Evolutionary conservation across 2,888 invertebrate species (phyloP).

Genomic region (Phaonia tiefii): DNA sequence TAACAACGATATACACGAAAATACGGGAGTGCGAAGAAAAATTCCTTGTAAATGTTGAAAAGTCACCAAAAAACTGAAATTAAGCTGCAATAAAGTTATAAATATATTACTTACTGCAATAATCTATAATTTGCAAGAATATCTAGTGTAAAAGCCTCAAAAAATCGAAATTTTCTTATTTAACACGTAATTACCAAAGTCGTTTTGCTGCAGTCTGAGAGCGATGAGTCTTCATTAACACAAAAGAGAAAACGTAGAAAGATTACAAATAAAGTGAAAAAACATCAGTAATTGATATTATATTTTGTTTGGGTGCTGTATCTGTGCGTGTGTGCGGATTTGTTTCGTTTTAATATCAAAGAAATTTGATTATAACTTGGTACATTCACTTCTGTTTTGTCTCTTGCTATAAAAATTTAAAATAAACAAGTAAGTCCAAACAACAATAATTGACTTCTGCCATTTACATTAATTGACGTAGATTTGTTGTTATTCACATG

Average conservation of each 20-base stretch:
- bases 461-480: background rate
- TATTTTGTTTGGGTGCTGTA: constrained; percentile 5
- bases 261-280: constrained; percentile 3
- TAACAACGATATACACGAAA: constrained; percentile 53
- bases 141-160: background rate
- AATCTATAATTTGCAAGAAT: background rate
- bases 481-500: background rate
- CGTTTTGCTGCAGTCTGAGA: background rate
- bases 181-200: background rate
- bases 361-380: too few relatives aligned
- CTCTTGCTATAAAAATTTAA: too few relatives aligned
- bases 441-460: background rate
- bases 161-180: background rate
- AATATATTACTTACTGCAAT: background rate
- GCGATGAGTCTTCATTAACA: background rate
- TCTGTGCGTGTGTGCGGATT: background rate
- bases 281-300: constrained; percentile 1
- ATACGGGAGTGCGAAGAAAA: constrained; percentile 10
- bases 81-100: too few relatives aligned
- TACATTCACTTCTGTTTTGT: too few relatives aligned
- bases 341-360: background rate
- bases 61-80: too few relatives aligned
- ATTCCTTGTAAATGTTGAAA: background rate
- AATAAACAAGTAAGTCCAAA: constrained; percentile 6
- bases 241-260: constrained; percentile 55